Base-by-base conservation (phyloP, 2,113 vertebrate species). In the Heliornis fulica region DNA sequence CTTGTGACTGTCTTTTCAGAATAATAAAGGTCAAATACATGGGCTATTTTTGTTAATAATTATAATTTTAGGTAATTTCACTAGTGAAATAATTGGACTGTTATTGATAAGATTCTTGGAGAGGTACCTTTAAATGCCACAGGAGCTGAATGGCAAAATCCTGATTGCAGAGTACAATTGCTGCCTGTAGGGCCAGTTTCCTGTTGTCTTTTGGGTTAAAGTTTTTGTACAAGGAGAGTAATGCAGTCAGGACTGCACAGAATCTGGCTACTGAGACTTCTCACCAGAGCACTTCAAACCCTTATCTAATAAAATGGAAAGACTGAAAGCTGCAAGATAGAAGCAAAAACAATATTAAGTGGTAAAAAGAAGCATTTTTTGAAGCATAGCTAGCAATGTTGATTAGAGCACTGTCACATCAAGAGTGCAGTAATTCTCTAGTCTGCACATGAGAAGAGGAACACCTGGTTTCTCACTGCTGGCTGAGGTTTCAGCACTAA, bases 201-300 rank as follows among this genome's bases (percentile, higher is more conserved):
- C 28, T 26, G 9, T 81, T 74, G 29, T 51, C 7, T 60, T 16
- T 32, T 0, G 10, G 8, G 10, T 48, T 77, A 15, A 74, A 22
- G 15, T 54, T 60, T n/a, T 41, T 3, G 0, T 18, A 2, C 25
- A 51, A 40, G 54, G 34, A 71, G 53, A 72, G 94, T 63, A 53
- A 38, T 5, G 26, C 43, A 54, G 11, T 4, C 78, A 50, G 65
- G 51, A 11, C 36, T 43, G 36, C 74, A 41, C 48, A 46, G 51
- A 34, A 9, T 45, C 3, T 0, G 3, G 20, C 59, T 31, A 0
- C 8, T 5, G 10, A 68, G 54, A n/a, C 59, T 87, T 79, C 28
- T 90, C 69, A 60, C 59, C 54, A 60, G 21, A 80, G 36, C 51
- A 43, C 43, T 70, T 74, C 41, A 34, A 81, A 81, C 32, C 19